Conservation (phyloP, 2,113 vertebrate species). For the Dinomys branickii region DNA sequence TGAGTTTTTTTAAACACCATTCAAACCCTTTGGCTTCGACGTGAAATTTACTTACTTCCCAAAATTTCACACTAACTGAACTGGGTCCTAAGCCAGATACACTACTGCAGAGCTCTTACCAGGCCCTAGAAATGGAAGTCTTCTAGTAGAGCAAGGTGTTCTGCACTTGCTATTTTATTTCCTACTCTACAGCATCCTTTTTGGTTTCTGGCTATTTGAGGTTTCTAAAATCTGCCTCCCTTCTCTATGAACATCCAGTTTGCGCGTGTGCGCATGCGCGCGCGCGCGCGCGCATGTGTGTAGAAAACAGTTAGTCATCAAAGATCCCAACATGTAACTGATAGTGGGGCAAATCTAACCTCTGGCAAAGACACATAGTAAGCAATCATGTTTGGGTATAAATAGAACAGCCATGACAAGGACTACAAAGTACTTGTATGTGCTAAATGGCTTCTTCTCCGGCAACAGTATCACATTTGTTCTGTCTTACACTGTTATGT, state of each 20-base stretch:
- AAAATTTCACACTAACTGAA: neutral
- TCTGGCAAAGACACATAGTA: neutral
- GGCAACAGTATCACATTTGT: neutral
- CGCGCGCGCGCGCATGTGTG: no score
- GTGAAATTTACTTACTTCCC: neutral
- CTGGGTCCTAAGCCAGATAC: neutral
- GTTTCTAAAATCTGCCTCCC: constrained; percentile 1
- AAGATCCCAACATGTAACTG: neutral
- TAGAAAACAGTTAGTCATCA: neutral
- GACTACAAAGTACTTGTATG: neutral
- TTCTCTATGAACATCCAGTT: neutral
- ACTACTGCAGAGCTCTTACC: neutral
- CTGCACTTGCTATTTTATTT: neutral
- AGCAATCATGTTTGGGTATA: neutral
- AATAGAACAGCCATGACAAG: neutral
- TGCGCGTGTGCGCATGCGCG: no score
- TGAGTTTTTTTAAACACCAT: neutral
- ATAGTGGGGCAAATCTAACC: neutral
- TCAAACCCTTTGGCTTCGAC: neutral
- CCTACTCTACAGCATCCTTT: neutral
- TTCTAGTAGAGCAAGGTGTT: neutral
- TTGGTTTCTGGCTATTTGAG: neutral
- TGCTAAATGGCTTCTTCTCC: neutral
- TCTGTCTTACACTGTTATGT: neutral
- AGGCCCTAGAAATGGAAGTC: neutral